Percentiles rank a stretch among this genome's conserved stretches.
phyloP scores from a whole-genome alignment of 2,888 invertebrate species.

The Trissolcus brochymenae region DNA sequence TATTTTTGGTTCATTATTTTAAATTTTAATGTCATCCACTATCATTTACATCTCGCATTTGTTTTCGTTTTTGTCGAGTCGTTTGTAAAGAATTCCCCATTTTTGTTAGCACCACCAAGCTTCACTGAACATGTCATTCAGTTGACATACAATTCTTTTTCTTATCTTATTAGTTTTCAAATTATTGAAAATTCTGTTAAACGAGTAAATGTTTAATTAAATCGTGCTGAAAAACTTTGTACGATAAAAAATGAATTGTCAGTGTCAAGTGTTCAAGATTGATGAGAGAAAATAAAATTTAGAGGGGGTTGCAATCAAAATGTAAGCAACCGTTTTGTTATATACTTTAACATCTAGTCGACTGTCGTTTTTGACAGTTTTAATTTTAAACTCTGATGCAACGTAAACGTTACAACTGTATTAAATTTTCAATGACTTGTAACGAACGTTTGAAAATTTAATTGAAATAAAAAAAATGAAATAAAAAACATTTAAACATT shows the following conservation, averaged over 20 bases:
- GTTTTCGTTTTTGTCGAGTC: constrained; percentile 10
- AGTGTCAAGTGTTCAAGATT: neutral
- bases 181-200: no score
- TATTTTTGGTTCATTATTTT: constrained; percentile 1
- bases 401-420: constrained; percentile 1
- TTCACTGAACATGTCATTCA: no score
- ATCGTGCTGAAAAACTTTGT: no score
- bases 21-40: constrained; percentile 38
- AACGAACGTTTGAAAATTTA: neutral
- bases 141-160: no score
- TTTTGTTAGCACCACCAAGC: neutral
- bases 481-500: no score
- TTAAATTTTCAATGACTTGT: constrained; percentile 40
- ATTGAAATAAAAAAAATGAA: neutral
- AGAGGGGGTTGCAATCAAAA: neutral
- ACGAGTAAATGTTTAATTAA: no score
- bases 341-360: neutral
- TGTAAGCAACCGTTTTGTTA: neutral
- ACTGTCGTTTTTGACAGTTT: constrained; percentile 24
- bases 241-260: no score
- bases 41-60: constrained; percentile 5
- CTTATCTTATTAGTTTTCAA: no score
- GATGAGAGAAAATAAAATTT: neutral
- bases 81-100: constrained; percentile 8
- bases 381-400: constrained; percentile 44